Evolutionary conservation across 2,888 invertebrate genomes (phyloP).

Genomic region (Lasioglossum marginatum): DNA sequence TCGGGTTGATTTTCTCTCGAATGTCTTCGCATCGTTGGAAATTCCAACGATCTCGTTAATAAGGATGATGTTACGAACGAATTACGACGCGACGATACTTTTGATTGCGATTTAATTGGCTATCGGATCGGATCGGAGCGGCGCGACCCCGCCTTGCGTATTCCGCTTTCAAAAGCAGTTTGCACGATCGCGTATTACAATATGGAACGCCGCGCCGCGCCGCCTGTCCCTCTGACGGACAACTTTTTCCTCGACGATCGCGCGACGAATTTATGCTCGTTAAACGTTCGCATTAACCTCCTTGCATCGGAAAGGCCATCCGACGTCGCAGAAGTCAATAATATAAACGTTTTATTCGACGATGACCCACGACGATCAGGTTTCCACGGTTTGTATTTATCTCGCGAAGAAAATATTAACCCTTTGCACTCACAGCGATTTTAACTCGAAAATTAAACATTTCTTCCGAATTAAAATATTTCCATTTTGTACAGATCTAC

Average conservation of each 20-base stretch:
- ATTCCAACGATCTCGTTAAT: slow-evolving; percentile 13
- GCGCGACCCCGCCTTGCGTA: background rate
- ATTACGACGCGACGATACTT: background rate
- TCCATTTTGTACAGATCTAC: too few species aligned
- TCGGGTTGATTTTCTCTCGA: background rate
- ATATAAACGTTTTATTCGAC: slow-evolving; percentile 31
- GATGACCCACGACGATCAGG: slow-evolving; percentile 15
- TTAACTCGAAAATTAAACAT: too few species aligned
- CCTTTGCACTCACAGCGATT: too few species aligned
- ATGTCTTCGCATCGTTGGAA: background rate
- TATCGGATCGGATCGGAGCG: background rate
- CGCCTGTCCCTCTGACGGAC: background rate
- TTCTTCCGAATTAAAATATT: too few species aligned
- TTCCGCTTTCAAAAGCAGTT: background rate
- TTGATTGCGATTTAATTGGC: slow-evolving; percentile 21
- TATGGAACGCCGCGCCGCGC: background rate
- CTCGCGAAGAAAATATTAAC: background rate
- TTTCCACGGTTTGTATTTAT: background rate
- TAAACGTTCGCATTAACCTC: slow-evolving; percentile 20
- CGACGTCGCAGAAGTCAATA: slow-evolving; percentile 4
- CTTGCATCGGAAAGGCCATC: background rate
- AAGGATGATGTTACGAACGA: background rate
- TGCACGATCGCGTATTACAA: slow-evolving; percentile 11
- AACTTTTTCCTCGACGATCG: slow-evolving; percentile 7
- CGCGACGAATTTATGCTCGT: slow-evolving; percentile 23